Evolutionary conservation across 2,888 invertebrate species (phyloP).

Genomic region (Nomada ruficornis): DNA sequence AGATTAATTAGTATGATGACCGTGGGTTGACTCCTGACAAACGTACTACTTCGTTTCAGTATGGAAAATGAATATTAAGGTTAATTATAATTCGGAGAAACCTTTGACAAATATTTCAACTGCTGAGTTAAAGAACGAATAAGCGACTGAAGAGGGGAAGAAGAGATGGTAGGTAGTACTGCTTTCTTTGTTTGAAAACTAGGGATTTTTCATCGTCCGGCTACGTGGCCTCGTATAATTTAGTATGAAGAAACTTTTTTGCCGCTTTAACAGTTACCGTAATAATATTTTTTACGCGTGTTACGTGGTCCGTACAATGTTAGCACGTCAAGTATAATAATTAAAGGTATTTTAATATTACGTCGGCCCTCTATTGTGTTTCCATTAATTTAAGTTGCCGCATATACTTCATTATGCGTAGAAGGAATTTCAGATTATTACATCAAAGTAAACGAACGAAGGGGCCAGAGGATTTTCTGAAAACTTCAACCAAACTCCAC

Average conservation of each 20-base stretch:
- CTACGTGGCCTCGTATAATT: constrained; percentile 14
- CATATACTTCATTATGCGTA: constrained; percentile 49
- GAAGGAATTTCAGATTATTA: constrained; percentile 65
- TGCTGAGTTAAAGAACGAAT: constrained; percentile 48
- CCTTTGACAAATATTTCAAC: constrained; percentile 77
- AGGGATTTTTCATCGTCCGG: constrained; percentile 53
- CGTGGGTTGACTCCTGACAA: constrained; percentile 54
- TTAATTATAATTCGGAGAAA: constrained; percentile 79
- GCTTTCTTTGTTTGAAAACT: constrained; percentile 60
- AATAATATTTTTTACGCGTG: constrained; percentile 20
- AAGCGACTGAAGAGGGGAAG: not conserved
- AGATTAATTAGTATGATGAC: constrained; percentile 81
- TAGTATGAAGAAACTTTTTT: constrained; percentile 17
- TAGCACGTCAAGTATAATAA: not conserved
- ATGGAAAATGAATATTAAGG: constrained; percentile 77
- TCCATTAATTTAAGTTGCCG: constrained; percentile 47
- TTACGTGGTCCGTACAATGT: not conserved
- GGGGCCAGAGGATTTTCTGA: constrained; percentile 59
- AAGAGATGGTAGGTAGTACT: constrained; percentile 47
- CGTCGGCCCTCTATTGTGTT: constrained; percentile 41
- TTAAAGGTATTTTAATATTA: constrained; percentile 42
- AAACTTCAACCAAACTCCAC: constrained; percentile 65
- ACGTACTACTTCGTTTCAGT: constrained; percentile 67
- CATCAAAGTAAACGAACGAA: constrained; percentile 48
- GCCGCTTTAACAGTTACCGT: constrained; percentile 9